Conservation (phyloP, 2,113 vertebrate species). For the Aphelocoma coerulescens region DNA sequence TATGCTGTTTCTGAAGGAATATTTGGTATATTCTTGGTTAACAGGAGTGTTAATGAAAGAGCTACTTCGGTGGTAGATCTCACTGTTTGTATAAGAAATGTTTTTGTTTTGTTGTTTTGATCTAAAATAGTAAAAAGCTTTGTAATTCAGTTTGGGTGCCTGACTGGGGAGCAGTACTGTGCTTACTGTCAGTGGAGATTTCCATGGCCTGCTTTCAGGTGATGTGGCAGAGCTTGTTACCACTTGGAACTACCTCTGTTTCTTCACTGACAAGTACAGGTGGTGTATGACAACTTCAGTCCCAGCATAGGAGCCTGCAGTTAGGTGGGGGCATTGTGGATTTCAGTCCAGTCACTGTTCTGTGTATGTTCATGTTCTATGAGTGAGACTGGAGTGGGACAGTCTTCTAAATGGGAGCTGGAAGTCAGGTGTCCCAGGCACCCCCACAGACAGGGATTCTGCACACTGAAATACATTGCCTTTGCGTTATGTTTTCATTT, state of each 20-base stretch:
- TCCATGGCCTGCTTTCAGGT: background rate
- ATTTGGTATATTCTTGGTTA: background rate
- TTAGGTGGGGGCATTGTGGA: background rate
- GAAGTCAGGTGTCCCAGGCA: background rate
- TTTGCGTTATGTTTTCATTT: rapidly evolving
- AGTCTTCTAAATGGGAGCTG: background rate
- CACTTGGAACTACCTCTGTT: background rate
- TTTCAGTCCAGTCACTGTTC: background rate
- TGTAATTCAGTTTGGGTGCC: background rate
- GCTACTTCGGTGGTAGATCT: background rate
- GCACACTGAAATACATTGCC: background rate
- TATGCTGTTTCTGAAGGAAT: background rate
- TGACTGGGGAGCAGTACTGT: background rate
- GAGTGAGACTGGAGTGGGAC: background rate
- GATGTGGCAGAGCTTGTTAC: background rate
- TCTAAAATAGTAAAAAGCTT: background rate
- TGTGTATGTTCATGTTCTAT: background rate
- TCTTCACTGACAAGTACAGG: background rate
- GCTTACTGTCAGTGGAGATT: background rate
- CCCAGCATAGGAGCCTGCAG: background rate
- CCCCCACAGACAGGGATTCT: background rate
- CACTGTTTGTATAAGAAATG: background rate
- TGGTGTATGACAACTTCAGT: background rate
- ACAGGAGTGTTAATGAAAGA: background rate
- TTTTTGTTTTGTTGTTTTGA: background rate